phyloP scores from a whole-genome alignment of 2,113 vertebrate genomes.

The Macrotus californicus region DNA sequence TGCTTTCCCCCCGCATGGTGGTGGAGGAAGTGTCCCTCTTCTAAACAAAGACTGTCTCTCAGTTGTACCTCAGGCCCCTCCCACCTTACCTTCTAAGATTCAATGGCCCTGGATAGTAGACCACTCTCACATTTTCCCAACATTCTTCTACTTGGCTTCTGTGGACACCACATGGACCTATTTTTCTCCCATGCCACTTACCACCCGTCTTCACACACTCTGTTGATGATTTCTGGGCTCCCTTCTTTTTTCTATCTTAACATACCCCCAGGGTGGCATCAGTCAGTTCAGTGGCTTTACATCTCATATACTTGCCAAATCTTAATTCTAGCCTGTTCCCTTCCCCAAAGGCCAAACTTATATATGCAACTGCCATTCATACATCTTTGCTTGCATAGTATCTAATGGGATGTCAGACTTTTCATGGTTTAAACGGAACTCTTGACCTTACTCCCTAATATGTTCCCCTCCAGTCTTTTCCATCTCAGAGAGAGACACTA shows the following conservation, averaged over 20 bases:
- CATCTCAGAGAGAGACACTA: not conserved
- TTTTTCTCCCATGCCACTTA: not conserved
- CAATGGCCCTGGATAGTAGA: not conserved
- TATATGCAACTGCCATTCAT: not conserved
- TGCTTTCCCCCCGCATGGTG: not conserved
- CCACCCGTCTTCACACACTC: not conserved
- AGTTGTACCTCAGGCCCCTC: not conserved
- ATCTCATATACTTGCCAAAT: not conserved
- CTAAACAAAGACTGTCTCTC: not conserved
- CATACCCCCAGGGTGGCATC: too few species aligned
- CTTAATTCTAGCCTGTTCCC: not conserved
- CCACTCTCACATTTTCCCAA: not conserved
- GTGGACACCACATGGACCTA: not conserved
- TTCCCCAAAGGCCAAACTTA: not conserved
- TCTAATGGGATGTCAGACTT: not conserved
- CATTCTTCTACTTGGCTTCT: not conserved
- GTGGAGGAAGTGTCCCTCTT: not conserved
- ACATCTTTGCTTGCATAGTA: not conserved
- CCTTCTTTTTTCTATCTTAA: not conserved
- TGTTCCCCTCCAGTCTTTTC: not conserved
- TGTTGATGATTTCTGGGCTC: not conserved
- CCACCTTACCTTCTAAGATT: not conserved
- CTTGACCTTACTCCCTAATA: not conserved
- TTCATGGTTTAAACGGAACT: not conserved
- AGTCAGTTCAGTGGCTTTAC: not conserved